phyloP scores from a whole-genome alignment of 2,797 vertebrate genomes.

The Chromobotia macracanthus region DNA sequence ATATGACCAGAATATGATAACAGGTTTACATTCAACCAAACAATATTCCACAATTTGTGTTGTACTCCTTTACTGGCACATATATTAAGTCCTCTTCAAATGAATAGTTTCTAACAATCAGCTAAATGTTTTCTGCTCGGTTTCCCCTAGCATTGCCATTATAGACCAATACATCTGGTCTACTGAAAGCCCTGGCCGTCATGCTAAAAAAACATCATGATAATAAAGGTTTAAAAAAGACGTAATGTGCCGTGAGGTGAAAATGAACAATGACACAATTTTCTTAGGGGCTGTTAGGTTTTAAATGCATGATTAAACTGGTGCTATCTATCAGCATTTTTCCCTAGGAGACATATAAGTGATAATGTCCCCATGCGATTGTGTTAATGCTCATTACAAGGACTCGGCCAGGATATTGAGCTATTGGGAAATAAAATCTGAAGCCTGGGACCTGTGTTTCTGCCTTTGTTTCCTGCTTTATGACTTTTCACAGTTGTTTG shows the following conservation, averaged over 20 bases:
- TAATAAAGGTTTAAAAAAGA: conserved; percentile 3
- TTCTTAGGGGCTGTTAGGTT: conserved; percentile 57
- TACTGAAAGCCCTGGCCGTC: not conserved
- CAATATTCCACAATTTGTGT: not conserved
- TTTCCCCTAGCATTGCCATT: conserved; percentile 9
- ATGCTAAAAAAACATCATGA: not conserved
- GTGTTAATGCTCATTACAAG: conserved; percentile 57
- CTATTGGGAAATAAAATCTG: conserved; percentile 45
- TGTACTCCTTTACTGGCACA: not conserved
- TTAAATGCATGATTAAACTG: conserved; percentile 63
- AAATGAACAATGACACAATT: conserved; percentile 59
- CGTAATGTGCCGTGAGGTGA: conserved; percentile 4
- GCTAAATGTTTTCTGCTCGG: not conserved
- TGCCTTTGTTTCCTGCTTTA: conserved; percentile 17
- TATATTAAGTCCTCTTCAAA: not conserved
- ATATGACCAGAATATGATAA: not conserved
- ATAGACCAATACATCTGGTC: not conserved
- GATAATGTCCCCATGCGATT: conserved; percentile 68
- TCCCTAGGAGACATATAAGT: conserved; percentile 58
- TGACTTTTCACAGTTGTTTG: conserved; percentile 10
- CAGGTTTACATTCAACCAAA: not conserved
- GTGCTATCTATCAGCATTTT: conserved; percentile 69
- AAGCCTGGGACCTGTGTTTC: not conserved
- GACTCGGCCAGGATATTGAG: conserved; percentile 59
- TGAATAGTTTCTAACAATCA: not conserved